Conservation (phyloP, 2,888 invertebrate genomes). For the Candidula unifasciata region DNA sequence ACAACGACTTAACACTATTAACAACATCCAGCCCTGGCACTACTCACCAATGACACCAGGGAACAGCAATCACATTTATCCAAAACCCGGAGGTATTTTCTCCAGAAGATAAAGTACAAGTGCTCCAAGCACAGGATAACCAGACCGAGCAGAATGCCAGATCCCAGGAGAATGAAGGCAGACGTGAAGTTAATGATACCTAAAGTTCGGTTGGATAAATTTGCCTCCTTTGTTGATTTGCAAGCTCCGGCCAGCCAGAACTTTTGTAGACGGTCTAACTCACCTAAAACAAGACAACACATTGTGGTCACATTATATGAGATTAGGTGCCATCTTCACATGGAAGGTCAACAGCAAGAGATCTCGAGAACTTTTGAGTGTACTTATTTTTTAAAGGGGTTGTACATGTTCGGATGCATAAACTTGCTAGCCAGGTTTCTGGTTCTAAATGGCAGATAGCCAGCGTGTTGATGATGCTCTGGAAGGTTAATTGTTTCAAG, state of each 20-base stretch:
- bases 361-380: no score
- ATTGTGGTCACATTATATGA: no score
- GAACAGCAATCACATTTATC: conserved; percentile 95
- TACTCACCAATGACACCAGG: conserved; percentile 92
- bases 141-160: conserved; percentile 93
- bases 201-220: conserved; percentile 83
- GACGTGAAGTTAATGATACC: conserved; percentile 91
- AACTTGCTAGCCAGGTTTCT: no score
- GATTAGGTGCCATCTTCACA: no score
- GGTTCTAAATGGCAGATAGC: no score
- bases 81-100: conserved; percentile 73
- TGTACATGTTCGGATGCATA: no score
- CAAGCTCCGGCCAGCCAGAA: conserved; percentile 99
- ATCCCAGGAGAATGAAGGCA: conserved; percentile 95
- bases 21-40: background rate
- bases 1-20: background rate
- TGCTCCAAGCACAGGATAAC: conserved; percentile 92
- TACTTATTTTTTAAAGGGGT: no score
- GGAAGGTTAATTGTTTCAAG: no score
- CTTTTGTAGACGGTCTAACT: conserved; percentile 91
- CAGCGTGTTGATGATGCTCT: no score
- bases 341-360: no score
- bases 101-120: conserved; percentile 91
- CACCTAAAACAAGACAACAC: conserved; percentile 81
- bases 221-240: conserved; percentile 87